Evolutionary conservation across 2,113 vertebrate species (phyloP).

Genomic region (Bagarius yarrelli): DNA sequence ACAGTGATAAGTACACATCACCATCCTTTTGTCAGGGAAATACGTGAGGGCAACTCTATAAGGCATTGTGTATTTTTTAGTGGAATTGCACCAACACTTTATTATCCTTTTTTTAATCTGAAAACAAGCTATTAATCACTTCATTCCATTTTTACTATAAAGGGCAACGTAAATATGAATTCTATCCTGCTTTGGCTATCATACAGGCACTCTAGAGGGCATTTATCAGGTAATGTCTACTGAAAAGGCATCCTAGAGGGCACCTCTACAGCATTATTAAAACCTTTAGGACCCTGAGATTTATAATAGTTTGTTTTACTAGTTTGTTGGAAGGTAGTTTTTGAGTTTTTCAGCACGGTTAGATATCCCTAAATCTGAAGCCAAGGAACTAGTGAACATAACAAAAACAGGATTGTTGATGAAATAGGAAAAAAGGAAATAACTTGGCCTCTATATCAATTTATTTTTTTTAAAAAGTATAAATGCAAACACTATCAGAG

Average conservation of each 20-base stretch:
- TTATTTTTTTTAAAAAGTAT: neutral
- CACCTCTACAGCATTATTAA: neutral
- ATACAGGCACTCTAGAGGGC: neutral
- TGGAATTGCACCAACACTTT: neutral
- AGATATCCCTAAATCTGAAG: neutral
- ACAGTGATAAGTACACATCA: neutral
- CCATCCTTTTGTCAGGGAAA: neutral
- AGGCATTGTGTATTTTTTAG: neutral
- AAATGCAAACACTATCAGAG: neutral
- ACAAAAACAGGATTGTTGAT: neutral
- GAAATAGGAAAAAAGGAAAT: neutral
- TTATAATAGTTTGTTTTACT: neutral
- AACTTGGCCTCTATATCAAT: neutral
- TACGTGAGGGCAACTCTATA: neutral
- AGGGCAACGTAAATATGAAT: neutral
- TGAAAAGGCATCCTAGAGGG: neutral
- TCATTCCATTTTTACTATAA: neutral
- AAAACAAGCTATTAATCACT: neutral
- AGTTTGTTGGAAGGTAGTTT: neutral
- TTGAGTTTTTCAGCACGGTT: neutral
- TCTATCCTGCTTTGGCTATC: neutral
- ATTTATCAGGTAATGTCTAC: neutral
- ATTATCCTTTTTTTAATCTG: neutral
- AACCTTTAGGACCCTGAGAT: neutral
- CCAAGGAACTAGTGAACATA: neutral